Conservation (phyloP, 1,140 invertebrate genomes). For the Musca domestica region DNA sequence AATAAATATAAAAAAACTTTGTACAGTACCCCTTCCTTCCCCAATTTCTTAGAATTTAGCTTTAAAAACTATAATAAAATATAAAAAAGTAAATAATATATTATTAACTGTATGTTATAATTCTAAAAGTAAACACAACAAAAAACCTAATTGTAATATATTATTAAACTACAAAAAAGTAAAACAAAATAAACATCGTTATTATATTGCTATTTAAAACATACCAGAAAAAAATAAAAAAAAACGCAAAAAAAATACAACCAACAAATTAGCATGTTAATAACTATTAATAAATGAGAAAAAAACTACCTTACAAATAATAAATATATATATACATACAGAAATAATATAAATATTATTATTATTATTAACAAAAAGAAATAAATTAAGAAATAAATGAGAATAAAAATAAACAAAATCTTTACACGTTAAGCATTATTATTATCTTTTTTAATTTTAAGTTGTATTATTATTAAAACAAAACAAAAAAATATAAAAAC, state of each 20-base stretch:
- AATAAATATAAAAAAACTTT: neutral
- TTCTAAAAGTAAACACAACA: neutral
- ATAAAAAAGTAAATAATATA: neutral
- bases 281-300: constrained; percentile 12
- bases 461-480: constrained; percentile 15
- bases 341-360: neutral
- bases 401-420: constrained; percentile 1
- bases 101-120: constrained; percentile 15
- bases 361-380: constrained; percentile 1
- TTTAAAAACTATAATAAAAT: constrained; percentile 1
- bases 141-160: constrained; percentile 14
- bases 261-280: constrained; percentile 19
- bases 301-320: constrained; percentile 13
- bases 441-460: constrained; percentile 19
- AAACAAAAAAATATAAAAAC: neutral
- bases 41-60: neutral
- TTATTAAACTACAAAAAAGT: neutral
- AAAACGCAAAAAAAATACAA: neutral
- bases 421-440: constrained; percentile 21
- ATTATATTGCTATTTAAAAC: constrained; percentile 16
- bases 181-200: constrained; percentile 10
- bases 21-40: neutral
- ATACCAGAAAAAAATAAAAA: neutral
- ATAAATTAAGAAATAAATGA: neutral
- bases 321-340: constrained; percentile 7